A percentile compares a stretch with the other conserved stretches of the same genome.
phyloP scores from a whole-genome alignment of 2,888 invertebrate genomes.

The Sinopyrophorus schimmeli region DNA sequence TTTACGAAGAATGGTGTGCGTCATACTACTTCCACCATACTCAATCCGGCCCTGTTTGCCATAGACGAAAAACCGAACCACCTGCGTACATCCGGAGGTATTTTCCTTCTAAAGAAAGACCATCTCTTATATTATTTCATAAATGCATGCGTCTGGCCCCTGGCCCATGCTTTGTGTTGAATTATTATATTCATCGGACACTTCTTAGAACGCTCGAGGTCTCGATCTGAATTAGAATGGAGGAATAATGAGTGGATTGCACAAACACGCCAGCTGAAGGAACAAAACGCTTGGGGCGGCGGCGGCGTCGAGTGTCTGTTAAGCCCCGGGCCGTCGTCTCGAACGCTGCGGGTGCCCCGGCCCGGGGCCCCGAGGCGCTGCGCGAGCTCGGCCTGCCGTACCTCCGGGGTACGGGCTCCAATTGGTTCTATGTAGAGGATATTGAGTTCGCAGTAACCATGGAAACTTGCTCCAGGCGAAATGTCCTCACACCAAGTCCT shows the following conservation, averaged over 20 bases:
- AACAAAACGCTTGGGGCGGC: conserved; percentile 34
- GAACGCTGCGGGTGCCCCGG: conserved; percentile 45
- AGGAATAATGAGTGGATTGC: conserved; percentile 40
- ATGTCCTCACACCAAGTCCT: conserved; percentile 34
- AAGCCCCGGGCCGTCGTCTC: conserved; percentile 40
- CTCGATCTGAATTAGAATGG: conserved; percentile 40
- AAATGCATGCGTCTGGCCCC: conserved; percentile 20
- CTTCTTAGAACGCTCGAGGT: conserved; percentile 32
- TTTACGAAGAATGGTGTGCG: no score
- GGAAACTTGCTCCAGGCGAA: conserved; percentile 43
- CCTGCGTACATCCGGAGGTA: no score
- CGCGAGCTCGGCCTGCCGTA: conserved; percentile 37
- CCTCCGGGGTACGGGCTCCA: conserved; percentile 37
- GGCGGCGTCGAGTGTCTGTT: conserved; percentile 47
- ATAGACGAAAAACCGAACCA: no score
- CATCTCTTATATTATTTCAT: no score
- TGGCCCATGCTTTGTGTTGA: conserved; percentile 30
- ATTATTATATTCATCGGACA: conserved; percentile 40
- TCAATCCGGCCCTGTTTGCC: no score
- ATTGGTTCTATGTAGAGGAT: conserved; percentile 51
- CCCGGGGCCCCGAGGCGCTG: conserved; percentile 40
- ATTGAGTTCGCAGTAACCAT: conserved; percentile 50
- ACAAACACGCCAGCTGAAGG: conserved; percentile 38
- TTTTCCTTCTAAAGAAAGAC: no score
- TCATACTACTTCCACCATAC: no score